Evolutionary conservation across 2,888 invertebrate species (phyloP), one percentile per base, ranked within the genome.

Genomic region (Plutella xylostella): DNA sequence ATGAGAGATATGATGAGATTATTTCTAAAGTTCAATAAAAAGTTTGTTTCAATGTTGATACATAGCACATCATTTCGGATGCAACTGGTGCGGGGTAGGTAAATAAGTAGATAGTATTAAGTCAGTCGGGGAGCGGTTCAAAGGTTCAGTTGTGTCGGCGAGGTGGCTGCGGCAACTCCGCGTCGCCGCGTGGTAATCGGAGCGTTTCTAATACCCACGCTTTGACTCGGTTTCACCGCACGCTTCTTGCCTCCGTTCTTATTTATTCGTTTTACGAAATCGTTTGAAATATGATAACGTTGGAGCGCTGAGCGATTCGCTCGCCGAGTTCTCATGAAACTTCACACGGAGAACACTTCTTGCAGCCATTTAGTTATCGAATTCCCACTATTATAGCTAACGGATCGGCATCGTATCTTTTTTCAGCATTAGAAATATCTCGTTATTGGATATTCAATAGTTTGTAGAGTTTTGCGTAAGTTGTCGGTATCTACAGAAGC

Each of bases 171-270:
- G 40, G 39, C 18, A 19, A 28, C 45, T 34, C 53, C 48, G 56
- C 55, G 57, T 54, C 54, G 58, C 56, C 63, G 63, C 78, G 73
- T 70, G 74, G 82, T 78, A 80, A 82, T 75, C 77, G 82, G 82
- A 82, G 79, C 82, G 78, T 80, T 82, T 82, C 79, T 82, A 80
- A 82, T 83, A 83, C 76, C 74, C 76, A 76, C 79, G 79, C 78
- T 80, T 76, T 73, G 79, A 77, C 70, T 80, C 70, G 68, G 75
- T 83, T 80, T 80, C 82, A 82, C 78, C 77, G 80, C 77, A 82
- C 78, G 77, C 75, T 77, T 82, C 77, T 80, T 79, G 75, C 78
- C 78, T 76, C 61, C 69, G 72, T 75, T 82, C 77, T 73, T 82
- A 70, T 75, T 80, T 78, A 75, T 79, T 77, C 74, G 77, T 78